Evolutionary conservation across 2,888 invertebrate genomes (phyloP).

Genomic region (Vesta saturnalis): DNA sequence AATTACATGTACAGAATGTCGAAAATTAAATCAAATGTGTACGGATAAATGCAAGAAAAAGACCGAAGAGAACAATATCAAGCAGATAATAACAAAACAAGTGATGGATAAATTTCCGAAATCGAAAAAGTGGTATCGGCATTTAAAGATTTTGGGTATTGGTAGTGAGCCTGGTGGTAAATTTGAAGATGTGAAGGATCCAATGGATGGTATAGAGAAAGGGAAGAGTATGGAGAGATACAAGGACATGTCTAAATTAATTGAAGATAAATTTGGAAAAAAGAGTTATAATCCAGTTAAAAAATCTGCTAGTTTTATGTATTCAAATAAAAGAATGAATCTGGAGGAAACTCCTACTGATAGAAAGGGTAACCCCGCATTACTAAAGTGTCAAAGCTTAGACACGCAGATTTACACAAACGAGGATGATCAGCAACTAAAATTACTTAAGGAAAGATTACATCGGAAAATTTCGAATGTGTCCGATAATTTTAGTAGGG

Average conservation of each 20-base stretch:
- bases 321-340: constrained; percentile 54
- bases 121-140: constrained; percentile 74
- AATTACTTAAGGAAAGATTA: constrained; percentile 21
- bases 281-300: constrained; percentile 58
- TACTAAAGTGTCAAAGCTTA: constrained; percentile 56
- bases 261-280: constrained; percentile 73
- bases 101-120: constrained; percentile 63
- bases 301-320: constrained; percentile 59
- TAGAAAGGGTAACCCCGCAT: constrained; percentile 49
- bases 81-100: constrained; percentile 55
- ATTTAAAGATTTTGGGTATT: constrained; percentile 66
- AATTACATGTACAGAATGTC: constrained; percentile 39
- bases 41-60: constrained; percentile 35
- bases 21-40: constrained; percentile 37
- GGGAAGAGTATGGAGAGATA: constrained; percentile 77
- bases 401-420: constrained; percentile 54
- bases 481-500: constrained; percentile 52
- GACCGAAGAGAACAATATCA: constrained; percentile 37
- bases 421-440: constrained; percentile 34
- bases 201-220: constrained; percentile 71
- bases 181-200: constrained; percentile 64
- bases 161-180: constrained; percentile 52
- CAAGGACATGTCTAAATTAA: constrained; percentile 76
- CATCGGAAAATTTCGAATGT: constrained; percentile 44
- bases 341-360: constrained; percentile 48